These are phyloP conservation scores for Chionomys nivalis DNA, from an alignment of 2,113 vertebrate genomes.

Conservation along the genomic window DNA sequence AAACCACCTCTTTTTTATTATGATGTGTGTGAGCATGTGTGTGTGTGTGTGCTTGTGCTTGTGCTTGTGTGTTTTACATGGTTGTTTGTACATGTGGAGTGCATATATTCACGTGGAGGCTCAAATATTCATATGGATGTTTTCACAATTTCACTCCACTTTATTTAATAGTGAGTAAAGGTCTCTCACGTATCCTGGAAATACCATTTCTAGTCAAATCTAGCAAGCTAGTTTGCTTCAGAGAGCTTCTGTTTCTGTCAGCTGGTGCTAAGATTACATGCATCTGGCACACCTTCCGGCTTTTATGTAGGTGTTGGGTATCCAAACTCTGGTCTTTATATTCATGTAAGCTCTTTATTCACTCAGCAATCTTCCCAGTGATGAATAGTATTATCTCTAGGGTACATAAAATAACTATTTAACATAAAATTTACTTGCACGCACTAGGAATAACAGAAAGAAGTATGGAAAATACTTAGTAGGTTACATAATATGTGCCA, in stretches of 20 bases:
- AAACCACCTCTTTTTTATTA: not conserved
- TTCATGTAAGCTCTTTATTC: not conserved
- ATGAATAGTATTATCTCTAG: not conserved
- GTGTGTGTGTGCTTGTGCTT: too few relatives aligned
- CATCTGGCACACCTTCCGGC: accelerated
- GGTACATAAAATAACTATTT: not conserved
- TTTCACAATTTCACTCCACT: not conserved
- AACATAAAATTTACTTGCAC: not conserved
- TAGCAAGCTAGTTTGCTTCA: not conserved
- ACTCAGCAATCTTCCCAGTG: not conserved
- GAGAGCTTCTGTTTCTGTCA: not conserved
- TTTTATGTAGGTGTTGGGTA: too few relatives aligned
- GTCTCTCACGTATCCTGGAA: not conserved
- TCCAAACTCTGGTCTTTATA: not conserved
- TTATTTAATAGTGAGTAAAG: not conserved
- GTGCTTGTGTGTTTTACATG: not conserved
- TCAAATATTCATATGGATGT: too few relatives aligned
- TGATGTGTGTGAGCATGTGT: not conserved
- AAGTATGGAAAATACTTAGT: not conserved
- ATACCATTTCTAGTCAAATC: not conserved
- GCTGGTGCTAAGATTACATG: not conserved
- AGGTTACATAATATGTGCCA: not conserved
- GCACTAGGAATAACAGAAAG: not conserved
- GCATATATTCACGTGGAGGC: not conserved
- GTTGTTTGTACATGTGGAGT: not conserved